Evolutionary conservation across 2,888 invertebrate species (phyloP).

Genomic region (Poecilobothrus nobilitatus): DNA sequence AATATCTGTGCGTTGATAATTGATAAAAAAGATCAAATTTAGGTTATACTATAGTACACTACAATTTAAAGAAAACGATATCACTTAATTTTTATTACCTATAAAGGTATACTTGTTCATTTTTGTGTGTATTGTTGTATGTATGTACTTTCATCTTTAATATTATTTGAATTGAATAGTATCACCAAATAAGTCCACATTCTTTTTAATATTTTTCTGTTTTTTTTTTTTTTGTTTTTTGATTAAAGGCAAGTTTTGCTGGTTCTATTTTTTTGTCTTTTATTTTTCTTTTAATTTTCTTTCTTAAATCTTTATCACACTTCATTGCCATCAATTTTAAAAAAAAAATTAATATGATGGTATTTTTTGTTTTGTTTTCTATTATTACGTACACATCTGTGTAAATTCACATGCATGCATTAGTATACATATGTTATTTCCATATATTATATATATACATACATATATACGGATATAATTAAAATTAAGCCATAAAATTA

Average conservation of each 20-base stretch:
- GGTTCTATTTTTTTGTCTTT: background rate
- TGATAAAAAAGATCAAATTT: no score
- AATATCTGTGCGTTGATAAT: no score
- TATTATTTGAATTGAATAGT: background rate
- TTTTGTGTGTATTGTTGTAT: background rate
- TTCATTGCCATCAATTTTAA: background rate
- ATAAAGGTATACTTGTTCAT: background rate
- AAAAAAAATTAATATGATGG: background rate
- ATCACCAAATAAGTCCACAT: no score
- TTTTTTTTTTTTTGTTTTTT: background rate
- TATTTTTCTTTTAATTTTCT: background rate
- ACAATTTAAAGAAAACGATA: no score
- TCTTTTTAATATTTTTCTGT: no score
- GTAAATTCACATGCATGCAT: no score
- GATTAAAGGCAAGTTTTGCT: background rate
- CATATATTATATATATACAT: background rate
- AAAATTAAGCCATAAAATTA: background rate
- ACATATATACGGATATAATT: background rate
- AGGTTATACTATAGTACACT: no score
- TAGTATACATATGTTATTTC: background rate
- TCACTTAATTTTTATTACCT: no score
- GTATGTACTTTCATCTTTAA: no score
- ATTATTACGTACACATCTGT: no score
- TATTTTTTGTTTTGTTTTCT: background rate
- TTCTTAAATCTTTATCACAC: slow-evolving; percentile 6